Base-by-base conservation (phyloP, 2,797 vertebrate genomes). In the Oryzias sinensis region DNA sequence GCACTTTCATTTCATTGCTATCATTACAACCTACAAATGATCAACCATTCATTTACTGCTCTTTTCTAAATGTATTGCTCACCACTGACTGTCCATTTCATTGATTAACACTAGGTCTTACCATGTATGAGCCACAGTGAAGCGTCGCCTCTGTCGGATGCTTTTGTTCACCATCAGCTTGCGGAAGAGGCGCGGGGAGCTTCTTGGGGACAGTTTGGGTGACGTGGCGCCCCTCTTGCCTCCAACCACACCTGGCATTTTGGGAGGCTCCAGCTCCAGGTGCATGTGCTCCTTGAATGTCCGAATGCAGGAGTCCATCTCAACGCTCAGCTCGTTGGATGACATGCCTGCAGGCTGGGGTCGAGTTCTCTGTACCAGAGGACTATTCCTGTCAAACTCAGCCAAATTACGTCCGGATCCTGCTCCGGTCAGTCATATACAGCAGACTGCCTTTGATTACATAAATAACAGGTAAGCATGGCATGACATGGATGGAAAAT, bases 241-340 rank as follows among this genome's bases (percentile, higher is more conserved):
- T 37, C 87, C 88, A 15, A 70, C 72, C 72, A 80, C 79, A 60
- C 93, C 93, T 0, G 93, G 80, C 67, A 94, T 86, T 77, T 92
- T 94, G 37, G 95, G 94, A 45, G 95, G 94, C 90, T 98, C 96
- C 51, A 99, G 94, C 83, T 98, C 97, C 70, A 99, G 89, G 84
- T 95, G 96, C 96, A 99, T 97, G 81, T 98, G 97, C 77, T 99
- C 97, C 87, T 97, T 98, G 87, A 98, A 99, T 53, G 96, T 99
- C 80, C 93, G 92, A 70, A 98, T 98, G 92, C 93, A 97, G 50
- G 95, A 80, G 84, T 98, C 97, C 47, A 91, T 78, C 60, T 98
- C 97, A 1, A 90, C 83, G 11, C 85, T 91, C 65, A 91, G 87
- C 81, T 95, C 95, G 72, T 93, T 93, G 68, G 91, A 89, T n/a